phyloP scores from a whole-genome alignment of 2,888 invertebrate species.

The Agrenia bidenticulata region DNA sequence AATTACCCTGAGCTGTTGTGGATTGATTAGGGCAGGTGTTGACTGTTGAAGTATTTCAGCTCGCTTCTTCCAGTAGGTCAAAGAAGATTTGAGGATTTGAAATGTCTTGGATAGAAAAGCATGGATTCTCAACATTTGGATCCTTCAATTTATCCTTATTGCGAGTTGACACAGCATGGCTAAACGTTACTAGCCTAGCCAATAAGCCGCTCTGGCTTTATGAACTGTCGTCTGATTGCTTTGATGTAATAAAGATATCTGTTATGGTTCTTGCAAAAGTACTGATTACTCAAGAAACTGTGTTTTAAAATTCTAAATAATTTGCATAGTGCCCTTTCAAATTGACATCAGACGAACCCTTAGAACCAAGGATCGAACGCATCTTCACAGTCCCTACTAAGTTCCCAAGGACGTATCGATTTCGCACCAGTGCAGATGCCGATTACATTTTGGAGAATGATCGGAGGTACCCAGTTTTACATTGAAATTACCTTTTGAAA shows the following conservation, averaged over 20 bases:
- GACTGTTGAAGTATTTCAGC: too few relatives aligned
- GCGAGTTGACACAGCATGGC: conserved; percentile 68
- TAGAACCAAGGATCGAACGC: background rate
- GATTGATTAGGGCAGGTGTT: too few relatives aligned
- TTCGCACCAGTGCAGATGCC: conserved; percentile 19
- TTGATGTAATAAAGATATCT: conserved; percentile 63
- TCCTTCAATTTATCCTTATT: conserved; percentile 64
- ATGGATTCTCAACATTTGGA: conserved; percentile 60
- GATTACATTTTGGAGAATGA: conserved; percentile 20
- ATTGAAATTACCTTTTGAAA: background rate
- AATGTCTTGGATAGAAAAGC: conserved; percentile 55
- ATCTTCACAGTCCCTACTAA: conserved; percentile 25
- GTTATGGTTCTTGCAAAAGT: background rate
- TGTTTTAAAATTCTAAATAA: background rate
- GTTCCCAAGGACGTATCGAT: conserved; percentile 28
- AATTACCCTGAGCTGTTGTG: too few relatives aligned
- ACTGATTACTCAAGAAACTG: background rate
- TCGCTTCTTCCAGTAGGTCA: too few relatives aligned
- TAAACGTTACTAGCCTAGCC: conserved; percentile 57
- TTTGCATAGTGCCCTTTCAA: background rate
- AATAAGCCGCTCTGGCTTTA: conserved; percentile 62
- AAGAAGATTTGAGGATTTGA: too few relatives aligned
- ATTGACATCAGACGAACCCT: background rate
- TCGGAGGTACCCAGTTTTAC: background rate
- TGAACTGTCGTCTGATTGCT: conserved; percentile 69